A percentile compares a stretch with the other conserved stretches of the same genome.
phyloP scores from a whole-genome alignment of 1,140 invertebrate genomes.

The Penaeus vannamei region DNA sequence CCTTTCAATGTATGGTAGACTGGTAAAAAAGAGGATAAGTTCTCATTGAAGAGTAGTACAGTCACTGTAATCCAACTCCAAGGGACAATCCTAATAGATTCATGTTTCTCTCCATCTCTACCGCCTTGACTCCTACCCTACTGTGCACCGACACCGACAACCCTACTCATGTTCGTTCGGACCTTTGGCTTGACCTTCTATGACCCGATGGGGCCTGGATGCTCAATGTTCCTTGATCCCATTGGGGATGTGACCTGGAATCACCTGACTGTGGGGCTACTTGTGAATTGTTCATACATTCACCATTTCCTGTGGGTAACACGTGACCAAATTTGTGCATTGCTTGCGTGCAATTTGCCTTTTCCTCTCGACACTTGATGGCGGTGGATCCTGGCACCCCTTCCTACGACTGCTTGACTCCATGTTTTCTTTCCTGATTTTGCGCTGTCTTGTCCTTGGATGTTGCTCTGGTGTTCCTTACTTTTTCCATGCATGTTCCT shows the following conservation, averaged over 20 bases:
- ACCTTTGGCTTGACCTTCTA: slow-evolving; percentile 7
- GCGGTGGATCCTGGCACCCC: too few species aligned
- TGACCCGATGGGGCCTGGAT: slow-evolving; percentile 37
- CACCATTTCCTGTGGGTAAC: slow-evolving; percentile 40
- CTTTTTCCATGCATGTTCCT: too few species aligned
- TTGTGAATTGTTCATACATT: slow-evolving; percentile 21
- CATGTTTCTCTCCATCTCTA: neutral
- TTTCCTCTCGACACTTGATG: neutral
- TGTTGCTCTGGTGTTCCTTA: too few species aligned
- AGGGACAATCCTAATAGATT: slow-evolving; percentile 2
- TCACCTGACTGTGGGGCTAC: neutral
- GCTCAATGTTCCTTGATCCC: slow-evolving; percentile 12
- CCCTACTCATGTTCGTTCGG: neutral
- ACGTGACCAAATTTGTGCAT: slow-evolving; percentile 21
- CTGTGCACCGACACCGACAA: neutral
- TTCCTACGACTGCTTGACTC: too few species aligned
- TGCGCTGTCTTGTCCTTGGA: too few species aligned
- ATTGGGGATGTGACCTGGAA: slow-evolving; percentile 17
- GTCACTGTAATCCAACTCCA: neutral
- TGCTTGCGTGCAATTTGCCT: neutral
- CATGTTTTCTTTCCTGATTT: too few species aligned
- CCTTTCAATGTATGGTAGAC: too few species aligned
- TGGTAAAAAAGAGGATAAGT: neutral
- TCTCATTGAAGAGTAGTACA: neutral
- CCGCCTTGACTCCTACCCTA: neutral